Base-by-base conservation (phyloP, 2,888 invertebrate genomes). In the Andricus curvator region DNA sequence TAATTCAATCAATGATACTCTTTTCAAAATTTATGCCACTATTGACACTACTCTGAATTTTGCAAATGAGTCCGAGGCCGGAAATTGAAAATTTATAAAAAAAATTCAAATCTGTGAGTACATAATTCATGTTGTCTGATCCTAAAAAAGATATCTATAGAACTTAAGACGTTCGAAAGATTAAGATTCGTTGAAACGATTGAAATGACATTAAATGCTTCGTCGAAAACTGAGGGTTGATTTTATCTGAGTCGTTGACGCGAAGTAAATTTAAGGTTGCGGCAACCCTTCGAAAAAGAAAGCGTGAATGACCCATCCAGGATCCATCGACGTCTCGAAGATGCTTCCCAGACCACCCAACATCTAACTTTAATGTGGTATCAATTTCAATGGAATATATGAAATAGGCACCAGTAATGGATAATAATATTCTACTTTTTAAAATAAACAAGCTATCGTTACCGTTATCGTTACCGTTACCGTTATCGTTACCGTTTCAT, bases 221-320 rank as follows among this genome's bases (percentile, higher is more conserved):
- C 65, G n/a, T 64, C 41, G 77, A 77, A 79, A 77, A 64, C 51
- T 44, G 44, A 81, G 82, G 79, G 76, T 77, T 78, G 80, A 81
- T 81, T 83, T 84, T 81, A 83, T 78, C 82, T 20, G 78, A 41
- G 20, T 22, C n/a, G 44, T 29, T 70, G 70, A 70, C 51, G 33
- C 29, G 29, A 25, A 70, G 70, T 51, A 70, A 70, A 70, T 70
- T 70, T 48, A 48, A 51, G 70, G n/a, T 70, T 56, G 70, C 70
- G 51, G 70, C 70, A 70, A 70, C 70, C 70, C 70, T 70, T 70
- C 51, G 70, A 70, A 33, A 70, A 56, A 33, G 70, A 70, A 70
- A 56, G 70, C 51, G 51, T 70, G 68, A 70, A 70, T 70, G 33
- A 56, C 70, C 51, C 8, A 68, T 48, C 48, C 48, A 48, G 48